Evolutionary conservation across 2,113 vertebrate genomes (phyloP), one percentile per base, ranked within the genome.

Genomic region (Dryoscopus gambensis): DNA sequence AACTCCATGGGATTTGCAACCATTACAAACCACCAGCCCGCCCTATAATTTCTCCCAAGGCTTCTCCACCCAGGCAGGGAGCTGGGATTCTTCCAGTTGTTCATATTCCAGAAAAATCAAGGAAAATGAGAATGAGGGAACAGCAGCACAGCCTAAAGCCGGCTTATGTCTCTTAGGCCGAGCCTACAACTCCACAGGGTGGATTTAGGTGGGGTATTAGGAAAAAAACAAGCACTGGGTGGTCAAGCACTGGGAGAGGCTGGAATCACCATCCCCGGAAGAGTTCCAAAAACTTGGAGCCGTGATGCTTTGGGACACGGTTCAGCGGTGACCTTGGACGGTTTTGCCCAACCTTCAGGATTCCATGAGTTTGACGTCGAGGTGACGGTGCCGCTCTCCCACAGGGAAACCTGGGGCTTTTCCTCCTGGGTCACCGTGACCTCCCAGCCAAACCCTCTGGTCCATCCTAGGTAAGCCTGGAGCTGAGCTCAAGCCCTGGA

Each of bases 221-320:
- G 40, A 35, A 55, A 76, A 69, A 40, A 52, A 18, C 16, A 21
- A 8, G 24, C 23, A 15, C 46, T 68, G 13, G 9, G n/a, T 31
- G 40, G 55, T 1, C n/a, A 55, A 31, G 62, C 53, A 18, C 11
- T 15, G 39, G 55, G 31, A 60, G 9, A 18, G 20, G 9, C 14
- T 40, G 59, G 53, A 42, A 75, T 42, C 47, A 22, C 21, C 47
- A 55, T 13, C 21, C 40, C 21, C 69, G 47, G 47, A 37, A 37
- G 2, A 3, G 7, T 11, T 40, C 31, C 31, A 19, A 27, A 40
- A 27, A 0, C 24, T 3, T 19, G 42, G 11, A 11, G 39, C 25
- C 13, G 62, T 10, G 39, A 6, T 33, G 24, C 11, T 55, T 31
- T 13, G 47, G 40, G 47, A 55, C 25, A 0, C 0, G 2, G 25